A percentile compares a stretch with the other conserved stretches of the same genome.
Evolutionary conservation across 2,797 vertebrate species (phyloP).

Genomic region (Pitangus sulphuratus): DNA sequence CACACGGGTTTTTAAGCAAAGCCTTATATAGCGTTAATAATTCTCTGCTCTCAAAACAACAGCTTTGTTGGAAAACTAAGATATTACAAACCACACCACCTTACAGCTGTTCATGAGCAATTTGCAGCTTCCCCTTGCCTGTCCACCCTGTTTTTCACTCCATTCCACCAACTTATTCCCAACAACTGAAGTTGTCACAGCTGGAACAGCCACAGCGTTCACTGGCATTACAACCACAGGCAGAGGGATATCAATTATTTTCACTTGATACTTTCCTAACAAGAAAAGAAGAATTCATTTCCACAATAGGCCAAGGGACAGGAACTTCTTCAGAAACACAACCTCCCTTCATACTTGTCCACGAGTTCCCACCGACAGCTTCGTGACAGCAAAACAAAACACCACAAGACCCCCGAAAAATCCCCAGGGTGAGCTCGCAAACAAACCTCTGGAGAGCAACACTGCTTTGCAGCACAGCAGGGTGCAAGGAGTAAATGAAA

Average conservation of each 20-base stretch:
- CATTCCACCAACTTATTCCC: neutral
- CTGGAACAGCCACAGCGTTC: neutral
- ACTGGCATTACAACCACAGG: neutral
- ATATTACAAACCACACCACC: neutral
- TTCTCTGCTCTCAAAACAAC: neutral
- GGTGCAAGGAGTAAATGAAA: neutral
- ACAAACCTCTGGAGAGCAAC: neutral
- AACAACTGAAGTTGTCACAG: neutral
- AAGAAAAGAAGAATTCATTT: neutral
- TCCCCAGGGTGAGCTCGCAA: neutral
- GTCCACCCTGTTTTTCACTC: accelerated
- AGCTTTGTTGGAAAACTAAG: neutral
- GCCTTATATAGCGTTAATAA: neutral
- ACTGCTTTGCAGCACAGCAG: neutral
- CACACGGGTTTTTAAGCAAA: neutral
- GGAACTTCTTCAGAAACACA: neutral
- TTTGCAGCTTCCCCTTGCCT: neutral
- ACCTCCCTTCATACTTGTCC: neutral
- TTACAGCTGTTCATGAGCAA: neutral
- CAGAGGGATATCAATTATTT: neutral
- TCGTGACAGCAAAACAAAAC: neutral
- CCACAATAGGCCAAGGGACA: neutral
- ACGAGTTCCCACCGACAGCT: neutral
- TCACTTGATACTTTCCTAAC: neutral
- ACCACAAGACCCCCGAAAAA: neutral